Base-by-base conservation (phyloP, 92 coral and sea anemone genomes). In the Chrysogorgia sp. region DNA sequence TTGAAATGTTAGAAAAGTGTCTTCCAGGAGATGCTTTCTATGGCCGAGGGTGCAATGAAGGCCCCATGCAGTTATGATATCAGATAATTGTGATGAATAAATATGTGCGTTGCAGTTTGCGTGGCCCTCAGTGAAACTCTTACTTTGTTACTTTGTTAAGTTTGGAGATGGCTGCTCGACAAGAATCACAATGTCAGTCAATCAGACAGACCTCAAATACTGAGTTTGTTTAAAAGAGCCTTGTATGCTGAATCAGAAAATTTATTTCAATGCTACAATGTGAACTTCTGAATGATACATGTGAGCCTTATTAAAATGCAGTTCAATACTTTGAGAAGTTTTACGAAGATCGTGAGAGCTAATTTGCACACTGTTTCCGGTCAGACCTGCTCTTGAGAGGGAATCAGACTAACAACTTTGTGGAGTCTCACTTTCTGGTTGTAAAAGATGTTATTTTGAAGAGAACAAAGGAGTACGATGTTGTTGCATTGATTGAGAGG, bases 261-360 rank as follows among this genome's bases (percentile, higher is more conserved):
- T 71, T 58, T 23, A n/a, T 83, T 86, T 76, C 83, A 86, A 67
- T 49, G 37, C 43, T 75, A 25, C 69, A 81, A 71, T 43, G 30
- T 76, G 81, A 86, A 64, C 74, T 86, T 57, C 72, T 86, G 25
- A 86, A 67, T 86, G 88, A 83, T 82, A 80, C 60, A 31, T 47
- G 65, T 48, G 64, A 47, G 24, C 50, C 24, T 29, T 81, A 81
- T 62, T 65, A 71, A 71, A 81, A 70, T 74, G 63, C 59, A 35
- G 63, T 81, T 29, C 56, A 72, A n/a, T 81, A 81, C 43, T 71
- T 81, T 76, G 47, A 22, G 56, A 68, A 58, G 58, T 49, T 81
- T 67, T 81, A 52, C n/a, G 56, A 57, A 34, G 81, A 75, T n/a
- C n/a, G n/a, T n/a, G n/a, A 53, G 60, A 74, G 59, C 56, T 81